phyloP scores from a whole-genome alignment of 1,140 invertebrate species.

The Trichogramma pretiosum region DNA sequence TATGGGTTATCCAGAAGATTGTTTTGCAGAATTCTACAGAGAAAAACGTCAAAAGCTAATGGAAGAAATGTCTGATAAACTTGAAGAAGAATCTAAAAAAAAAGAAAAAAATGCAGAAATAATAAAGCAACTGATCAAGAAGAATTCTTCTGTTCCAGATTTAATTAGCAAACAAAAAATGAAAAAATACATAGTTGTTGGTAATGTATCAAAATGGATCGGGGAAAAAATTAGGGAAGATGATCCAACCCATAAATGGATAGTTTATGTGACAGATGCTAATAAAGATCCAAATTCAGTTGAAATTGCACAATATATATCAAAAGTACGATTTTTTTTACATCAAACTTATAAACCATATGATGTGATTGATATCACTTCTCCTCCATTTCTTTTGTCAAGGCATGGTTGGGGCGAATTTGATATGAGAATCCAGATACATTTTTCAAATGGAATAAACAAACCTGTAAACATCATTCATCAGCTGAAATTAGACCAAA shows the following conservation, averaged over 20 bases:
- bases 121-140: constrained; percentile 37
- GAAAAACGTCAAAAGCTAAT: neutral
- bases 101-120: constrained; percentile 12
- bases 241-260: constrained; percentile 80
- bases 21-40: neutral
- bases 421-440: constrained; percentile 69
- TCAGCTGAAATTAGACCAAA: constrained; percentile 71
- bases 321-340: constrained; percentile 71
- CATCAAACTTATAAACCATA: constrained; percentile 84
- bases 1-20: neutral
- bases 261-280: constrained; percentile 71
- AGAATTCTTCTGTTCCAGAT: constrained; percentile 24
- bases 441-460: constrained; percentile 65
- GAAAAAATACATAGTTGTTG: constrained; percentile 52
- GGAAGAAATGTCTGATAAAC: constrained; percentile 11
- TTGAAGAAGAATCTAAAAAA: neutral
- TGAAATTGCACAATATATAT: constrained; percentile 57
- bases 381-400: constrained; percentile 72
- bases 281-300: no score
- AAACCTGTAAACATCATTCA: constrained; percentile 75
- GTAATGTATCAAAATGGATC: constrained; percentile 81
- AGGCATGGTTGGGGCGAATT: constrained; percentile 88
- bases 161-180: constrained; percentile 35
- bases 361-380: constrained; percentile 68
- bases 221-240: constrained; percentile 55